phyloP scores from a whole-genome alignment of 23 tunicate species.

The Halocynthia aurantium region DNA sequence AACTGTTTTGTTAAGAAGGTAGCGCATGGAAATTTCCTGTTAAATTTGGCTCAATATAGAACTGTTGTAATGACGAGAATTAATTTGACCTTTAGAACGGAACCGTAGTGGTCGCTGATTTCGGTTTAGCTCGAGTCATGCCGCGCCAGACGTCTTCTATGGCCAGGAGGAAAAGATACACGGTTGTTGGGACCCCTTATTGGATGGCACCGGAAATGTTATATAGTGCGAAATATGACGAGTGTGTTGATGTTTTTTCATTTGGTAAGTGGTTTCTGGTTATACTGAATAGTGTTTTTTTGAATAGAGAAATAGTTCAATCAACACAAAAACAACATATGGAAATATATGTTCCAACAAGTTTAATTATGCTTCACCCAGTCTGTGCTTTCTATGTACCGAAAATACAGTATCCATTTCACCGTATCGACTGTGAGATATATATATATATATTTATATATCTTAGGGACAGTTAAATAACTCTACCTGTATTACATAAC shows the following conservation, averaged over 20 bases:
- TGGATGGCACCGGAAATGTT: slow-evolving; percentile 99
- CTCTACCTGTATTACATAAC: too few relatives aligned
- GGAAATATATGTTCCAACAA: too few relatives aligned
- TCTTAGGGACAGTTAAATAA: too few relatives aligned
- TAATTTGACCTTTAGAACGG: slow-evolving; percentile 52
- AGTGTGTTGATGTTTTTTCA: slow-evolving; percentile 87
- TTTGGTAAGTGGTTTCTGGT: slow-evolving; percentile 42
- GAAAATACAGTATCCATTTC: too few relatives aligned
- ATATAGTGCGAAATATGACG: slow-evolving; percentile 40
- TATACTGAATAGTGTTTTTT: too few relatives aligned
- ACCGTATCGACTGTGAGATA: too few relatives aligned
- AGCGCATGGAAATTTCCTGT: neutral
- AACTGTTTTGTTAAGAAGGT: slow-evolving; percentile 95
- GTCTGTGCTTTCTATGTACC: too few relatives aligned
- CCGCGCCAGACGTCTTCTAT: slow-evolving; percentile 30
- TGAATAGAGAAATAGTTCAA: too few relatives aligned
- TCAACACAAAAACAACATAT: too few relatives aligned
- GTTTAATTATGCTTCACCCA: too few relatives aligned
- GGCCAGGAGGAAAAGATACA: slow-evolving; percentile 74
- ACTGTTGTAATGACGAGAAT: neutral
- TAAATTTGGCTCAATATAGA: neutral
- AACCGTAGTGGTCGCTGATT: slow-evolving; percentile 93
- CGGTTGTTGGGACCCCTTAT: slow-evolving; percentile 91
- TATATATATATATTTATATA: too few relatives aligned
- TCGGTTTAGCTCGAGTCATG: slow-evolving; percentile 80